Base-by-base conservation (phyloP, 2,113 vertebrate genomes). In the Mustelus asterias region DNA sequence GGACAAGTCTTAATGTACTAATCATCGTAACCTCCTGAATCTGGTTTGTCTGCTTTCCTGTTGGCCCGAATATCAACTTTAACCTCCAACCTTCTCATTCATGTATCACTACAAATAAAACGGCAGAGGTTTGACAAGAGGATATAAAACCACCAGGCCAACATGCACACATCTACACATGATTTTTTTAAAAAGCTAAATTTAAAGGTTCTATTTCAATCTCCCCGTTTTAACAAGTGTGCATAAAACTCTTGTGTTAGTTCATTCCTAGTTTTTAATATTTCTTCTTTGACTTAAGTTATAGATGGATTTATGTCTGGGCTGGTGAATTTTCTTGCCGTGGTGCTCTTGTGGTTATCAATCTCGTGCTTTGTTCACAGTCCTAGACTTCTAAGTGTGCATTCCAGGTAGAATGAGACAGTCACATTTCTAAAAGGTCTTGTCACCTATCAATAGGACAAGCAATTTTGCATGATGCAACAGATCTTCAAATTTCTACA, bases 51-150 rank as follows among this genome's bases (percentile, higher is more conserved):
- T 97, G 96, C 97, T 97, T 99, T 99, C 98, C 98, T 98, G 98
- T 98, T 98, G 97, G 97, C 98, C 98, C 97, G 97, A 96, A 96
- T 97, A 97, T 99, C 98, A 99, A 99, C 99, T 99, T 98, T 98
- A 98, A 98, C 98, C 98, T 98, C 97, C 98, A 97, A 98, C 99
- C 98, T 98, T 97, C 97, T 97, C 97, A 97, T 9, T 97, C 97
- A 98, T 98, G 98, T 97, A 98, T 99, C 98, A 98, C 97, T 97
- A 96, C 98, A 97, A 98, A 98, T 98, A 98, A 98, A 98, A 97
- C 97, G 97, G 97, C 97, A 97, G 97, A 97, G 97, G 97, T 97
- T 97, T 97, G 97, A 98, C 98, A 98, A 97, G 97, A 97, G 97
- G 97, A 97, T 97, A 97, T 97, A 97, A 98, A 98, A 98, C 98